phyloP scores from a whole-genome alignment of 37 sponge, comb jelly and placozoan genomes.

The Halichondria panicea region DNA sequence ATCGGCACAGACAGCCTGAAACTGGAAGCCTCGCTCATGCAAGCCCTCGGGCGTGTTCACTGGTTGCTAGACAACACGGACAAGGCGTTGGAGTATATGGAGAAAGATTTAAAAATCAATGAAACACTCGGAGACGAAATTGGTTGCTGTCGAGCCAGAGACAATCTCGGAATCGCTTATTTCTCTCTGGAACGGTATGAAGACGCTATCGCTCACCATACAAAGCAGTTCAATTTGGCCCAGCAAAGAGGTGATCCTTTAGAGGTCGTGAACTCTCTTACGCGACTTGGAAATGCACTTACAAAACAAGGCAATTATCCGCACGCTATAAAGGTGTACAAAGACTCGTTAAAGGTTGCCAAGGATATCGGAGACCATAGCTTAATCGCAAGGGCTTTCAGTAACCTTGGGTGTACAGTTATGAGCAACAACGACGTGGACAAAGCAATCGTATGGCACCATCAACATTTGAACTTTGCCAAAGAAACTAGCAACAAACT shows the following conservation, averaged over 20 bases:
- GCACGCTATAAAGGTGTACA: constrained; percentile 72
- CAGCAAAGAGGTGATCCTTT: constrained; percentile 39
- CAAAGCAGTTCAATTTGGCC: constrained; percentile 66
- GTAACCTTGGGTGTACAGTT: constrained; percentile 37
- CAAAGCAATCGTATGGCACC: constrained; percentile 78
- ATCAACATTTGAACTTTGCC: constrained; percentile 77
- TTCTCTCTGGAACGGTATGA: constrained; percentile 59
- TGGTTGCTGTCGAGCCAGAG: constrained; percentile 70
- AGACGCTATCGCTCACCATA: constrained; percentile 71
- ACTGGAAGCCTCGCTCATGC: constrained; percentile 86
- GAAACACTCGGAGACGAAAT: constrained; percentile 65
- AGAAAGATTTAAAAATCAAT: constrained; percentile 69
- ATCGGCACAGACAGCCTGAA: constrained; percentile 92
- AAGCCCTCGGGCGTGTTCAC: constrained; percentile 88
- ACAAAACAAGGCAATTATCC: constrained; percentile 48
- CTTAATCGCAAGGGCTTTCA: constrained; percentile 42
- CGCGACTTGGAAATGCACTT: constrained; percentile 74
- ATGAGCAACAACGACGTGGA: constrained; percentile 53
- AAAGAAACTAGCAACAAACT: constrained; percentile 73
- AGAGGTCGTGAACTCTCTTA: constrained; percentile 71
- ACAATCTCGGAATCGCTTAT: constrained; percentile 75
- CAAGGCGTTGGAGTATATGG: constrained; percentile 83
- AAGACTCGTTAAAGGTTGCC: constrained; percentile 70
- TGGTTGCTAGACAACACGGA: constrained; percentile 81
- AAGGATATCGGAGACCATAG: constrained; percentile 48